Base-by-base conservation (phyloP, 2,113 vertebrate genomes). In the Lipophrys pholis region DNA sequence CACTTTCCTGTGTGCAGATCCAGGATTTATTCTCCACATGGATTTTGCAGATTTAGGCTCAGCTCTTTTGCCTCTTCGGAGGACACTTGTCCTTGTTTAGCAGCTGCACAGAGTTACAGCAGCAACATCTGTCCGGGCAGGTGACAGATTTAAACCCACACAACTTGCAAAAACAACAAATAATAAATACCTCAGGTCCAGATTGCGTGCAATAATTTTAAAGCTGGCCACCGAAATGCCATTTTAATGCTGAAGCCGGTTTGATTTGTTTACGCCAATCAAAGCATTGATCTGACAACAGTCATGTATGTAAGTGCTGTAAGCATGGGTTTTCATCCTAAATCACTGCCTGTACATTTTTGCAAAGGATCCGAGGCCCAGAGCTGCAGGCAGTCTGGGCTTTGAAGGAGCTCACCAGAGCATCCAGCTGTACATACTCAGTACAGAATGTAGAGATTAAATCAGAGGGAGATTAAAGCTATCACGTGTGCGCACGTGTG, bases 381-480 rank as follows among this genome's bases (percentile, higher is more conserved):
- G 48, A 82, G 73, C 87, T 80, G 75, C 81, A 77, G 81, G 71
- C 85, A 53, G 79, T 45, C 40, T 6, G 11, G 17, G 42, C 77
- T 85, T 80, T 87, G 65, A 82, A 82, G 84, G 11, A 50, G 74
- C 62, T 84, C 83, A 75, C 8, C 62, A 53, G 85, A 85, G 82
- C 87, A 81, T 80, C 81, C 81, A 77, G 75, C 85, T 56, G 76
- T 52, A 85, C 70, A 67, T 54, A 53, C 54, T 69, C 54, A 1
- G 54, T 3, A 1, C 73, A 61, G 67, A 79, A 76, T 38, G 53
- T 7, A 9, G 51, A 87, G 89, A 87, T 90, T 76, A 82, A 86
- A 90, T 83, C 66, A 11, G 11, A 16, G 46, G 63, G 59, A 83
- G 89, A 91, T 89, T 87, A 90, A 62, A 62, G 60, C 65, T 70